phyloP scores from a whole-genome alignment of 2,888 invertebrate species.

The Sarcophaga variegata region DNA sequence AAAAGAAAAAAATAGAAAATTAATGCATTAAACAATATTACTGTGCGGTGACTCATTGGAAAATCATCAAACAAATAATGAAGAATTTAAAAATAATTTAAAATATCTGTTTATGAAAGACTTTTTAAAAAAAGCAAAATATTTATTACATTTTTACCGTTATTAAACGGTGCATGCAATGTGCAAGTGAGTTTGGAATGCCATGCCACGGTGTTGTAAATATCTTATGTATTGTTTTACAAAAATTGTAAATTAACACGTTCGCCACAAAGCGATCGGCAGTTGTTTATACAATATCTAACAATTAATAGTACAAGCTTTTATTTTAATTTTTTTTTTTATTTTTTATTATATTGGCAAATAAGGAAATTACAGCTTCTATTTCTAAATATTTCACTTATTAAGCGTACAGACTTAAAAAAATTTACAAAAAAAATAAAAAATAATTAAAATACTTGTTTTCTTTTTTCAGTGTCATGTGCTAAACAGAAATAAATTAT shows the following conservation, averaged over 20 bases:
- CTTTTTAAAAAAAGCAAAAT: too few relatives aligned
- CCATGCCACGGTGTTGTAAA: too few relatives aligned
- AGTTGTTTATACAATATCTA: too few relatives aligned
- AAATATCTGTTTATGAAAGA: too few relatives aligned
- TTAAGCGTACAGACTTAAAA: constrained; percentile 19
- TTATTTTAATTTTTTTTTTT: background rate
- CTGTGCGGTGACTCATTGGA: background rate
- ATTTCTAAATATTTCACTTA: constrained; percentile 17
- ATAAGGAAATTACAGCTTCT: constrained; percentile 64
- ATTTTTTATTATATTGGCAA: constrained; percentile 31
- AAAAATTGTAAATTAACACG: constrained; percentile 60
- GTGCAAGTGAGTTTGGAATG: too few relatives aligned
- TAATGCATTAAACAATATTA: background rate
- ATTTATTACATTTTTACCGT: too few relatives aligned
- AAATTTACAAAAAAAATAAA: background rate
- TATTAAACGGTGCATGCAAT: too few relatives aligned
- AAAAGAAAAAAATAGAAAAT: constrained; percentile 23
- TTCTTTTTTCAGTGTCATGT: constrained; percentile 19
- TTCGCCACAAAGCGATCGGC: background rate
- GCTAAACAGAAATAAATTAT: constrained; percentile 2
- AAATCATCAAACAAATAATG: too few relatives aligned
- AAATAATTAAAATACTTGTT: constrained; percentile 38
- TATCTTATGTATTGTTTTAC: constrained; percentile 31
- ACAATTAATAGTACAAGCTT: background rate
- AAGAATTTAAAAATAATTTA: too few relatives aligned